Evolutionary conservation across 1,140 invertebrate genomes (phyloP), one percentile per base, ranked within the genome.

Genomic region (Eufriesea mexicana): DNA sequence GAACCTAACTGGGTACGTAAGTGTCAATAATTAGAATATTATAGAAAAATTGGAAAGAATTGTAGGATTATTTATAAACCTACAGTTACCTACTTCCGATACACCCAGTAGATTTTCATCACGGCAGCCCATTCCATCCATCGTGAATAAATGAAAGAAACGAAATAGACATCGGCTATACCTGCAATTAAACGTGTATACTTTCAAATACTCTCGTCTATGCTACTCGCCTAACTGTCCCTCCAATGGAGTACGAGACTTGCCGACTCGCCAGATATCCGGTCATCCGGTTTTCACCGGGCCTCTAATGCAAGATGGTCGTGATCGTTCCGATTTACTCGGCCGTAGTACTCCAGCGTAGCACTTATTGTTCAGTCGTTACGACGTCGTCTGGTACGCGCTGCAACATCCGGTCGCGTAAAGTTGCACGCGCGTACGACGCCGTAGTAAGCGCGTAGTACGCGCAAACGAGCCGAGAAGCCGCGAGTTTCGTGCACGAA

Each of bases 401-500:
- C 71, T 71, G 79, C 71, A 75, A 77, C 77, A 88, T 88, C 84
- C 87, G 86, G 87, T 85, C 80, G 76, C 86, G 84, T 67, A 80
- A 76, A 84, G 61, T 83, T 67, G 74, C 70, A 79, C 57, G 47
- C 78, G 61, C 73, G 78, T 79, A 88, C 75, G 64, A 79, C 78
- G 62, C 23, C 71, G 64, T 83, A 88, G 87, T 88, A 88, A 88
- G 55, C 76, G 72, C 74, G 83, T 85, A 82, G 78, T 87, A 82
- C 75, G 66, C 75, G 83, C 76, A 88, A 87, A 88, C 79, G 75
- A 82, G 70, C n/a, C 62, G 59, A 87, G 71, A 79, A 76, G n/a
- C 83, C 71, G 77, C 88, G 57, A 70, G 79, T 89, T 89, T 83
- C 85, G 77, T 85, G 88, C 66, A 83, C 66, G 87, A 89, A 89